Evolutionary conservation across 1,140 invertebrate genomes (phyloP).

Genomic region (Papilio glaucus): DNA sequence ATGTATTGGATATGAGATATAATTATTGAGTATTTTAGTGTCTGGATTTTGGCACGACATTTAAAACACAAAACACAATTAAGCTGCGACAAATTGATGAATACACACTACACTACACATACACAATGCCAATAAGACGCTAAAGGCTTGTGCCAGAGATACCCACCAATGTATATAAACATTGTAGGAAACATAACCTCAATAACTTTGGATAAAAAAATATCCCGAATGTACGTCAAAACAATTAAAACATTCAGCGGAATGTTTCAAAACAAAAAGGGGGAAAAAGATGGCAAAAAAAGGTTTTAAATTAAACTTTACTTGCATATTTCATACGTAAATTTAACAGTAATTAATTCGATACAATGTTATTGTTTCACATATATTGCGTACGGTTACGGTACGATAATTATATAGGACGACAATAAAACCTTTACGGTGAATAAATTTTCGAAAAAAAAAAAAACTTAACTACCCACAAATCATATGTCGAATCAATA

Average conservation of each 20-base stretch:
- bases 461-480: neutral
- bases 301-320: neutral
- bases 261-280: neutral
- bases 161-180: too few species aligned
- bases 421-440: neutral
- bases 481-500: constrained; percentile 3
- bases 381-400: neutral
- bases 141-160: too few species aligned
- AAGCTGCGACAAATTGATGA: too few species aligned
- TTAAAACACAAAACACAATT: too few species aligned
- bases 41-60: too few species aligned
- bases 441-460: neutral
- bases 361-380: neutral
- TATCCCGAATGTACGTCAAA: too few species aligned
- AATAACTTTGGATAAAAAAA: too few species aligned
- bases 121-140: too few species aligned
- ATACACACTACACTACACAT: too few species aligned
- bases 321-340: neutral
- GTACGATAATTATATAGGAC: neutral
- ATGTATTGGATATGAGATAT: too few species aligned
- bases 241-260: neutral
- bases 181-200: too few species aligned
- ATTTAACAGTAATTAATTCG: neutral
- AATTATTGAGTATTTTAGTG: too few species aligned
- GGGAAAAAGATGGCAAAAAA: neutral